A percentile compares a stretch with the other conserved stretches of the same genome.
Conservation (phyloP, 2,888 invertebrate genomes). For the Agriopis aurantiaria region DNA sequence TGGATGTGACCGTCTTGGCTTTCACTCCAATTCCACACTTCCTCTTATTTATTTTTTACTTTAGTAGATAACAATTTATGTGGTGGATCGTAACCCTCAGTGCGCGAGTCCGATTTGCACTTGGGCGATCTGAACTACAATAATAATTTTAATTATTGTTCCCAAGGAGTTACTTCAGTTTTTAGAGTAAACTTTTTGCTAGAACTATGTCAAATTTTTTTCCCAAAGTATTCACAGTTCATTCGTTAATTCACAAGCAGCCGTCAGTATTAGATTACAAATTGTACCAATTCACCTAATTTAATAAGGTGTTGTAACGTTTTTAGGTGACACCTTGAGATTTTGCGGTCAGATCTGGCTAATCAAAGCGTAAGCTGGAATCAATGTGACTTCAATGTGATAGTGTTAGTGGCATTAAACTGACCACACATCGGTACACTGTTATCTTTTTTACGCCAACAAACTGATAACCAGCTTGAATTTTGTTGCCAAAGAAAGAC, state of each 20-base stretch:
- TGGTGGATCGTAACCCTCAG: too few relatives aligned
- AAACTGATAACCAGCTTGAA: background rate
- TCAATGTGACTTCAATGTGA: slow-evolving; percentile 38
- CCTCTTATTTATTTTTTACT: too few relatives aligned
- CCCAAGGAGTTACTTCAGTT: background rate
- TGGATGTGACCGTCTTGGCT: too few relatives aligned
- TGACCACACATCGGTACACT: slow-evolving; percentile 28
- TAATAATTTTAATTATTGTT: background rate
- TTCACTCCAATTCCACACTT: too few relatives aligned
- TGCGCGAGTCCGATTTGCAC: too few relatives aligned
- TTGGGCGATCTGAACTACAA: too few relatives aligned
- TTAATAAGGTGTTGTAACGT: slow-evolving; percentile 45
- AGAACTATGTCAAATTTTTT: background rate
- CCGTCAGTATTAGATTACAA: slow-evolving; percentile 43
- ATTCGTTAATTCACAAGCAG: slow-evolving; percentile 3
- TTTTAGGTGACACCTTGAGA: slow-evolving; percentile 38
- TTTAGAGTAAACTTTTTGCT: background rate
- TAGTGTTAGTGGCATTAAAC: slow-evolving; percentile 37
- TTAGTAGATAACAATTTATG: too few relatives aligned
- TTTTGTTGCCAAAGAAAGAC: background rate
- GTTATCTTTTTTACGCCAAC: background rate
- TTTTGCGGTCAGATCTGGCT: slow-evolving; percentile 47
- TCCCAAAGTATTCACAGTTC: background rate
- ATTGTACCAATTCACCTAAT: slow-evolving; percentile 41
- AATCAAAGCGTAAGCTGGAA: slow-evolving; percentile 39